Evolutionary conservation across 2,888 invertebrate species (phyloP).

Genomic region (Monoplex corrugatus): DNA sequence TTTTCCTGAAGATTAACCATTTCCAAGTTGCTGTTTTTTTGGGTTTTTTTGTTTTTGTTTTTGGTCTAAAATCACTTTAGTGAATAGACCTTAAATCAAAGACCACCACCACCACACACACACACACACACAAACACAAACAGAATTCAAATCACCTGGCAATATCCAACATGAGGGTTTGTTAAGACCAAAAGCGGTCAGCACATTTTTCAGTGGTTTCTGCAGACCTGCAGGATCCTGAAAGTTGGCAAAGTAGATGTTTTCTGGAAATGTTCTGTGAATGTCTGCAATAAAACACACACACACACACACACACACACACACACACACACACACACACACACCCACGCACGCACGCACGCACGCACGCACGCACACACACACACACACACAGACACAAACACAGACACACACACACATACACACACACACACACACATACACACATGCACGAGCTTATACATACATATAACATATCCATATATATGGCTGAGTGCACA

Average conservation of each 20-base stretch:
- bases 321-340: neutral
- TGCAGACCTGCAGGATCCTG: conserved; percentile 86
- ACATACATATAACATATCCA: too few relatives aligned
- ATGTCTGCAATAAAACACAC: conserved; percentile 85
- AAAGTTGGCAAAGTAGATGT: conserved; percentile 90
- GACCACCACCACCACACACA: too few relatives aligned
- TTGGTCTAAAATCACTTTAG: too few relatives aligned
- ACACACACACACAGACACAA: neutral
- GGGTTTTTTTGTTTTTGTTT: too few relatives aligned
- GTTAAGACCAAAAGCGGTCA: conserved; percentile 93
- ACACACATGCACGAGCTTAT: too few relatives aligned
- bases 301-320: neutral
- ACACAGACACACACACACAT: neutral
- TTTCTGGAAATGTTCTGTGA: conserved; percentile 96
- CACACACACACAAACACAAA: too few relatives aligned
- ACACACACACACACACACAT: neutral
- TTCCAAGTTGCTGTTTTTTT: too few relatives aligned
- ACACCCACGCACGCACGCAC: neutral
- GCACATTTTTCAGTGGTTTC: conserved; percentile 90
- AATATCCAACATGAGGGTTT: conserved; percentile 94
- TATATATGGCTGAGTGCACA: too few relatives aligned
- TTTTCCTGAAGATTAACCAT: too few relatives aligned
- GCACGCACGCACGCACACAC: neutral
- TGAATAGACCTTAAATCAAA: too few relatives aligned
- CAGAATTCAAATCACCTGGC: too few relatives aligned